Evolutionary conservation across 2,888 invertebrate species (phyloP).

Genomic region (Drepanosiphum platanoidis): DNA sequence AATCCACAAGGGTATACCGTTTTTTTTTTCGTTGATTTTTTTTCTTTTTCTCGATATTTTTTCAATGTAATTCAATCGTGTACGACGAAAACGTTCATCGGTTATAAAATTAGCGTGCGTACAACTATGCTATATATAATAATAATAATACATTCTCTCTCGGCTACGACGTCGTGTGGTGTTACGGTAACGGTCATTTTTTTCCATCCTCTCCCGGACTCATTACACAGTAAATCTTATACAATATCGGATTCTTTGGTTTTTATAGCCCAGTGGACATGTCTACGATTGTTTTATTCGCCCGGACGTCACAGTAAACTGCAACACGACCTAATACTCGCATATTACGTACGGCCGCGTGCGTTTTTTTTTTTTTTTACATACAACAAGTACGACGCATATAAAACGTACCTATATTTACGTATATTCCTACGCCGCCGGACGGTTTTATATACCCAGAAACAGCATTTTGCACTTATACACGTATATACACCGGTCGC

Average conservation of each 20-base stretch:
- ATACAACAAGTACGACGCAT: no score
- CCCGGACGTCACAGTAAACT: background rate
- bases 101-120: background rate
- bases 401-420: background rate
- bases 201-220: background rate
- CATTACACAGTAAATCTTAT: conserved; percentile 15
- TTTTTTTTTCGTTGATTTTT: no score
- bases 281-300: conserved; percentile 10
- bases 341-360: background rate
- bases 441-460: background rate
- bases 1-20: background rate
- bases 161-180: no score
- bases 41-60: background rate
- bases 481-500: background rate
- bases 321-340: background rate
- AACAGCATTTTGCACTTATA: conserved; percentile 55
- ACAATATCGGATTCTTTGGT: conserved; percentile 2
- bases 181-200: no score
- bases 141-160: no score
- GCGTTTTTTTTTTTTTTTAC: conserved; percentile 2
- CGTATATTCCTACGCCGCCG: background rate
- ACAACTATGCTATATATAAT: no score
- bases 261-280: background rate
- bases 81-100: conserved; percentile 15
- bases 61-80: conserved; percentile 4